Base-by-base conservation (phyloP, 2,113 vertebrate species). In the Anser brachyrhynchus region DNA sequence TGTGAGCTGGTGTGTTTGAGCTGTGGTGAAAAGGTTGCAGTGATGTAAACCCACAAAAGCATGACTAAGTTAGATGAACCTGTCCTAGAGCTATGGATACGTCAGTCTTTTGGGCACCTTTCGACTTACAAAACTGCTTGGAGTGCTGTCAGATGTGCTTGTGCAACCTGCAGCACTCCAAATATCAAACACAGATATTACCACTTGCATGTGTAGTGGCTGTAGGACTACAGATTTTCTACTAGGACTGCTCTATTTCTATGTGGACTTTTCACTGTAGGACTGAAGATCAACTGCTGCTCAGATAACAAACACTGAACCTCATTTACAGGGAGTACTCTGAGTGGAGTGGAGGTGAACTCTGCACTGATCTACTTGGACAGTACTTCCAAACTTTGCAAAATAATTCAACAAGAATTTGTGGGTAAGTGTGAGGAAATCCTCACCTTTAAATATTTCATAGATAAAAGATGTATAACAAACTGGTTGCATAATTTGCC, bases 381-480 rank as follows among this genome's bases (percentile, higher is more conserved):
- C 54, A 65, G 49, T 22, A 4, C 57, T 62, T 87, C 82, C 5
- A 82, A 80, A 62, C n/a, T 77, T 85, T 35, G 29, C 82, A 83
- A 62, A 92, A 49, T 0, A 83, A 65, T 54, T 71, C 28, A 65
- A 6, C 18, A 9, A 52, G n/a, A 49, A 70, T 41, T 83, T 79
- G 39, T 57, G 20, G 12, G 20, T 28, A 61, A 39, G 26, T 11
- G 19, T 13, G 69, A 85, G 23, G 28, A 76, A 85, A 73, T 43
- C 31, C 3, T 85, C 20, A 52, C 39, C 57, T 46, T 66, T 22
- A 23, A 6, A 2, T 44, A 62, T 74, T 74, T 77, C 41, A 62
- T 0, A 0, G 31, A 9, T 54, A 54, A 58, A 7, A 25, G 11
- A 5, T 3, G 2, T n/a, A 0, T 12, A 61, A 41, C 20, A 66